Base-by-base conservation (phyloP, 2,888 invertebrate genomes). In the Apoda limacodes region DNA sequence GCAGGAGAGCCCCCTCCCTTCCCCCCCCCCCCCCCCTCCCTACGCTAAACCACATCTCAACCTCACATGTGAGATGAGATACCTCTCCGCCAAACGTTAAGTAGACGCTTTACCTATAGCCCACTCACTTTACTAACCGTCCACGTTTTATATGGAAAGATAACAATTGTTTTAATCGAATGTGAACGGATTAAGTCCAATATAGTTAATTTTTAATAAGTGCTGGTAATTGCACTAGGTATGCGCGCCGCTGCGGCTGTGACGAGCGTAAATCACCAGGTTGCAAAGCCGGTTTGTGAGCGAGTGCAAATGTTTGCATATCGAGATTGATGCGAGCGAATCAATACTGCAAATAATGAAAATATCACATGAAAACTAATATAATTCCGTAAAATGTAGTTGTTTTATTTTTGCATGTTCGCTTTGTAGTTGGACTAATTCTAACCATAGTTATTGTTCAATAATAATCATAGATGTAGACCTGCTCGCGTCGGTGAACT, bases 301-400 rank as follows among this genome's bases (percentile, higher is more conserved):
- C 56, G 55, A 52, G 17, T 45, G 66, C 75, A 68, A 80, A 78
- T 80, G 78, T 80, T 78, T 78, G 74, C 75, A 72, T 72, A 71
- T 70, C 70, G 63, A 69, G 71, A 80, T 76, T 76, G 75, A 78
- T 76, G 68, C 68, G 54, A 64, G 58, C 66, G 74, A 78, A 80
- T 80, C 80, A 76, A 75, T 76, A 70, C 66, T 61, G 72, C 72
- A 80, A 80, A 80, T 76, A 76, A 69, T 71, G 66, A 66, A 70
- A 69, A 66, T 65, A 57, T 64, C 65, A 57, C 64, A 65, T 67
- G 63, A 60, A 67, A 65, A 60, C 60, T 60, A 60, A 67, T 64
- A n/a, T n/a, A n/a, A n/a, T n/a, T n/a, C n/a, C n/a, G n/a, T n/a
- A n/a, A n/a, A n/a, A n/a, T n/a, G n/a, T n/a, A n/a, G n/a, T n/a